Percentiles rank a stretch among this genome's conserved stretches.
Conservation (phyloP, 2,888 invertebrate genomes). For the Leptinotarsa tumamoca region DNA sequence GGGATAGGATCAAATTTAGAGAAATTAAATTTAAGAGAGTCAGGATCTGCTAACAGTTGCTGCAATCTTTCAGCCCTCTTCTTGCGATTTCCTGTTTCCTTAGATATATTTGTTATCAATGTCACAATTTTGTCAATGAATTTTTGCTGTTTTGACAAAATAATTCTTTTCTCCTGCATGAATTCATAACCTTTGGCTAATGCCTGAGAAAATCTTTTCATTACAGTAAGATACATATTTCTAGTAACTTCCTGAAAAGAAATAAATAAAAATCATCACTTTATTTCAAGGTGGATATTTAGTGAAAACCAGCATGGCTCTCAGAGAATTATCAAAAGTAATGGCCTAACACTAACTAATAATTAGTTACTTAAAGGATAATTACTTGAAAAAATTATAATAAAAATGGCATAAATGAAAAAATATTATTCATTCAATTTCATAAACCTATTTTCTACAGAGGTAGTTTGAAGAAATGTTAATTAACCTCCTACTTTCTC, state of each 20-base stretch:
- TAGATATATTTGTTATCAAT: constrained; percentile 87
- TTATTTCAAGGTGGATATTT: not conserved
- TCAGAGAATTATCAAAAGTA: too few species aligned
- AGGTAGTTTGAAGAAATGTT: too few species aligned
- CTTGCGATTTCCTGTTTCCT: constrained; percentile 91
- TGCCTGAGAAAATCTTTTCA: constrained; percentile 85
- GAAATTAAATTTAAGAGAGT: constrained; percentile 87
- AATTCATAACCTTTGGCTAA: constrained; percentile 77
- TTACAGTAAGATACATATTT: constrained; percentile 90
- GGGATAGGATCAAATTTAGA: constrained; percentile 92
- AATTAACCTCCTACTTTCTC: too few species aligned
- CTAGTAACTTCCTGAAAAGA: constrained; percentile 63
- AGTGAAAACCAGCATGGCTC: not conserved
- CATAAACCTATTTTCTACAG: too few species aligned
- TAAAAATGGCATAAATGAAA: too few species aligned
- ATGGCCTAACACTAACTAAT: too few species aligned
- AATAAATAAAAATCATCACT: not conserved
- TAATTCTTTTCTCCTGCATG: constrained; percentile 80
- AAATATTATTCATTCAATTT: too few species aligned
- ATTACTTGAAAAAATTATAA: too few species aligned
- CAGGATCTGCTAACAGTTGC: constrained; percentile 83
- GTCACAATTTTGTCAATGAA: constrained; percentile 93
- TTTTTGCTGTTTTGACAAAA: constrained; percentile 86
- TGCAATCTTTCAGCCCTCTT: constrained; percentile 93
- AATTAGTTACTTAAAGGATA: too few species aligned